These are phyloP conservation scores for Ciconia boyciana DNA, from an alignment of 2,113 vertebrate genomes.

Conservation along the genomic window DNA sequence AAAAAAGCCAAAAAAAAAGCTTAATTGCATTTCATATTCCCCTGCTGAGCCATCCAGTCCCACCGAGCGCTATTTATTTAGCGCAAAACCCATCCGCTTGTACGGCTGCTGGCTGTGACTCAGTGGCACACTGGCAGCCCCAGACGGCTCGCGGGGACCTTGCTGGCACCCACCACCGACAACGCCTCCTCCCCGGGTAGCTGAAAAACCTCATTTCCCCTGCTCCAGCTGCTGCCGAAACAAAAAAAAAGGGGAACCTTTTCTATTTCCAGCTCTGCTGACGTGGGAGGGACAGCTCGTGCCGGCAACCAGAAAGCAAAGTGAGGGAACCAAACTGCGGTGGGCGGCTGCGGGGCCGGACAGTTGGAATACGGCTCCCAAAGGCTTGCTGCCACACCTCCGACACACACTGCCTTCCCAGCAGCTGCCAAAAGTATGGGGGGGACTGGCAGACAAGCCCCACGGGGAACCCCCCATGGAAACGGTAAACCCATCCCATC, in stretches of 20 bases:
- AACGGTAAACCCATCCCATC: rapidly evolving
- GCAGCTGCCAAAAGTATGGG: neutral
- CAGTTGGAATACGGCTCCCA: neutral
- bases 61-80: neutral
- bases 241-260: neutral
- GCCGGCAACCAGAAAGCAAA: neutral
- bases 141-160: neutral
- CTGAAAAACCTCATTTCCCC: neutral
- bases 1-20: neutral
- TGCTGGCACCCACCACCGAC: neutral
- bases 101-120: neutral
- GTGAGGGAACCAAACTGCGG: neutral
- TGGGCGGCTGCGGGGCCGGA: neutral
- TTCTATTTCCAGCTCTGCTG: neutral
- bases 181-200: neutral
- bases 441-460: neutral
- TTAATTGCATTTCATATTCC: neutral
- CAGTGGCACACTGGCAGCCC: neutral
- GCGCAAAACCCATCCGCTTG: neutral
- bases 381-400: neutral
- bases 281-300: neutral
- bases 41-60: neutral
- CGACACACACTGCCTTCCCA: neutral
- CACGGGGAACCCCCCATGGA: neutral
- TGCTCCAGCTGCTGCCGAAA: neutral